These are phyloP conservation scores for Scaptomyza cyrtandrae DNA, from an alignment of 2,888 invertebrate species.

Conservation along the genomic window DNA sequence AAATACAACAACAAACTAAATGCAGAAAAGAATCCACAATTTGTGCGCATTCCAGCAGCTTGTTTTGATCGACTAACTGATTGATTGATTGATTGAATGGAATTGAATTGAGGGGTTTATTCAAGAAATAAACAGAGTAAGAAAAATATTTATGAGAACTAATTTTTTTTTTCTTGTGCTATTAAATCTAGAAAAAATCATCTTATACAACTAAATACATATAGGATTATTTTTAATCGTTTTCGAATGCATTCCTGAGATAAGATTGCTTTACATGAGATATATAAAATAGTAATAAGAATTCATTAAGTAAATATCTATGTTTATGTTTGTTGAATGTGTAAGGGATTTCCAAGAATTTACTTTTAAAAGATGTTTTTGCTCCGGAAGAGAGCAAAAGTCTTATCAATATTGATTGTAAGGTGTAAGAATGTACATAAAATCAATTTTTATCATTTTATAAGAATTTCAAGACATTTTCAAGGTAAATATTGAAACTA, in stretches of 20 bases:
- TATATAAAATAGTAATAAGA: not conserved
- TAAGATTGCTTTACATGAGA: not conserved
- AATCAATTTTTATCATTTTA: not conserved
- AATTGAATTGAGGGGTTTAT: too few relatives aligned
- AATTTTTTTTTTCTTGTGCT: too few relatives aligned
- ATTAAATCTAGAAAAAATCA: too few relatives aligned
- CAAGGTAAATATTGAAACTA: not conserved
- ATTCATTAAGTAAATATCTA: not conserved
- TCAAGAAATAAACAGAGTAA: too few relatives aligned
- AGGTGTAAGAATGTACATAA: not conserved
- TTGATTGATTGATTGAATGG: not conserved
- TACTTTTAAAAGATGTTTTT: not conserved
- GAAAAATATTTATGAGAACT: too few relatives aligned
- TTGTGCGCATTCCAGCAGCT: slow-evolving; percentile 23
- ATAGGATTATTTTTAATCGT: not conserved
- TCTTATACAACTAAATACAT: too few relatives aligned
- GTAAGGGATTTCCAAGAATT: not conserved
- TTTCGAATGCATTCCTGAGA: not conserved
- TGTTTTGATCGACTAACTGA: slow-evolving; percentile 20
- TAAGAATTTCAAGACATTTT: not conserved
- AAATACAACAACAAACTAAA: not conserved
- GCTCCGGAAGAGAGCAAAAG: too few relatives aligned
- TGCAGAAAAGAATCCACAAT: not conserved
- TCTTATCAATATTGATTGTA: slow-evolving; percentile 25
- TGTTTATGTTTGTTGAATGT: not conserved